Base-by-base conservation (phyloP, 2,113 vertebrate genomes). In the Camelus bactrianus region DNA sequence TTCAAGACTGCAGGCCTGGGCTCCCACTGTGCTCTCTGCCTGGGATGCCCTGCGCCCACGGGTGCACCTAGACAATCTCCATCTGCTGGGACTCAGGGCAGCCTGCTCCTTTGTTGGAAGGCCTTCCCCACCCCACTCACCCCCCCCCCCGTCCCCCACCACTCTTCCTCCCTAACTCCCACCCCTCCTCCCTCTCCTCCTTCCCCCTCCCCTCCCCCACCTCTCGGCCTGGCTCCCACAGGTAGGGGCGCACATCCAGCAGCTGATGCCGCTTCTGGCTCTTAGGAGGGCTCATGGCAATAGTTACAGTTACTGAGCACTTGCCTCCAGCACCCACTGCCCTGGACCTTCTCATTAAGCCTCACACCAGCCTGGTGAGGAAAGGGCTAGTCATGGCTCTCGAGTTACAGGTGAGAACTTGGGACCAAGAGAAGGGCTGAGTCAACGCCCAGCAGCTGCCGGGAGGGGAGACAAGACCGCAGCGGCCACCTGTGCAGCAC, bases 341-440 rank as follows among this genome's bases (percentile, higher is more conserved):
- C 13, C 16, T 32, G 4, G 46, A 30, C 42, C 4, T 32, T 19
- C n/a, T 52, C 26, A 4, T 22, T 4, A 30, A 69, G 38, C 50
- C n/a, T 52, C 15, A 15, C 0, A 0, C 4, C 32, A 2, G 26
- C 26, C 26, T 19, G 5, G 0, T 0, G 50, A 82, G 42, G 48
- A 75, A 83, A 50, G 58, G 7, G 38, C 32, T 81, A 7, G 7
- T 58, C 16, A 17, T 11, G 30, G 30, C 35, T 64, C 38, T 65
- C 7, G 35, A 15, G 9, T 11, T 11, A 52, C 42, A 35, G 52
- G 35, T n/a, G n/a, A 89, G 60, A 42, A 28, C 11, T 19, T 48
- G 20, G 28, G 24, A 19, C 11, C 30, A 13, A 0, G 2, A 46
- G 38, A 16, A 8, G 42, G 38, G 22, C 50, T 4, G 5, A 26